phyloP scores from a whole-genome alignment of 2,797 vertebrate genomes.

The Gambusia yucatana region DNA sequence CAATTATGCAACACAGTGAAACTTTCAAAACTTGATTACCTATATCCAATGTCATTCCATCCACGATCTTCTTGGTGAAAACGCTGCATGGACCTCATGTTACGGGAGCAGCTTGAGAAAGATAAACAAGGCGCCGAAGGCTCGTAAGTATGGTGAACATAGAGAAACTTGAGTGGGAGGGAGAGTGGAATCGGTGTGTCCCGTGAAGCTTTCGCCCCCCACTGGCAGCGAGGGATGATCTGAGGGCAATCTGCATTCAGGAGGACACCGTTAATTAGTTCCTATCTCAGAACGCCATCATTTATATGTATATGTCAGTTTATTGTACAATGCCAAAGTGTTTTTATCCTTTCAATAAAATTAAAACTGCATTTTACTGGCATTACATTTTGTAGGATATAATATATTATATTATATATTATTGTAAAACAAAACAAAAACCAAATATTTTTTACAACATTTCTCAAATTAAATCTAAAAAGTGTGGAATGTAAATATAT shows the following conservation, averaged over 20 bases:
- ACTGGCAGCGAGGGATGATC: constrained; percentile 89
- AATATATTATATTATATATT: not conserved
- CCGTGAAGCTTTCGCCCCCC: constrained; percentile 80
- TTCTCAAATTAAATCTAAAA: not conserved
- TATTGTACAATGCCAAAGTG: not conserved
- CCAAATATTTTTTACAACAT: not conserved
- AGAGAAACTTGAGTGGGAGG: constrained; percentile 83
- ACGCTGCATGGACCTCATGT: constrained; percentile 88
- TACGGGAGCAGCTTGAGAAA: constrained; percentile 76
- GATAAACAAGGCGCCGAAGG: constrained; percentile 79
- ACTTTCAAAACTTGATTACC: constrained; percentile 62
- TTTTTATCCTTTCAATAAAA: not conserved
- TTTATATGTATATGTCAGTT: not conserved
- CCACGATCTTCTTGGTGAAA: constrained; percentile 85
- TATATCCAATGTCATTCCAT: constrained; percentile 92
- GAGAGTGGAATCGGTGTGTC: constrained; percentile 71
- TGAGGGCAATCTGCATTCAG: constrained; percentile 85
- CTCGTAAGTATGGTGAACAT: constrained; percentile 87
- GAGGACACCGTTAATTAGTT: constrained; percentile 1
- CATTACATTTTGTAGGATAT: not conserved
- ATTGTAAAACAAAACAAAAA: not conserved
- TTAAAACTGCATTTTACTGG: not conserved
- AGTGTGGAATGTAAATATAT: not conserved
- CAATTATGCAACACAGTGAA: not conserved
- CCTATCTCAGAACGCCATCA: not conserved